Evolutionary conservation across 2,888 invertebrate species (phyloP).

Genomic region (Phanerotoma sp.): DNA sequence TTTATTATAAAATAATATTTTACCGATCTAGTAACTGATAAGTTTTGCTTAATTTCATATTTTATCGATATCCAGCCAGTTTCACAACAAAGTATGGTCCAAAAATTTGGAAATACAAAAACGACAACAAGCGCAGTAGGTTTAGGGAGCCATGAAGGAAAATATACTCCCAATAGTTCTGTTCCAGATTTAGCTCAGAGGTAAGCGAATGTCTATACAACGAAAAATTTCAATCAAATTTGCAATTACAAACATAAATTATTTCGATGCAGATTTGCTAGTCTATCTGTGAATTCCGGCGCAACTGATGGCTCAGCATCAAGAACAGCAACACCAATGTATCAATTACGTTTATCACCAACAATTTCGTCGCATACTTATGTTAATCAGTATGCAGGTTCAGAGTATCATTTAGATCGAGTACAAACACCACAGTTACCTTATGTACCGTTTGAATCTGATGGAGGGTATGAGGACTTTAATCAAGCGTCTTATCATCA

Average conservation of each 20-base stretch:
- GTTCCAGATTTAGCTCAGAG: slow-evolving; percentile 64
- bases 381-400: slow-evolving; percentile 62
- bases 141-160: slow-evolving; percentile 77
- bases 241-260: no score
- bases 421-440: slow-evolving; percentile 55
- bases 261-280: slow-evolving; percentile 65
- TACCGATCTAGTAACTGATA: no score
- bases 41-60: no score
- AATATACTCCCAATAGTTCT: slow-evolving; percentile 75
- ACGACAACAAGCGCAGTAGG: slow-evolving; percentile 66
- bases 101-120: slow-evolving; percentile 78
- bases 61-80: slow-evolving; percentile 41
- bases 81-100: slow-evolving; percentile 56
- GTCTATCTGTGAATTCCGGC: slow-evolving; percentile 62
- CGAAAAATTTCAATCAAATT: no score
- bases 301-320: slow-evolving; percentile 49
- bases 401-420: slow-evolving; percentile 61
- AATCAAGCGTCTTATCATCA: slow-evolving; percentile 50
- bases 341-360: slow-evolving; percentile 56
- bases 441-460: slow-evolving; percentile 50
- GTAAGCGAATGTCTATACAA: slow-evolving; percentile 52
- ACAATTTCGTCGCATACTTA: slow-evolving; percentile 59
- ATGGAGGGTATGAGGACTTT: slow-evolving; percentile 52
- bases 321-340: slow-evolving; percentile 51
- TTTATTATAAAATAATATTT: no score